Evolutionary conservation across 2,797 vertebrate species (phyloP), one percentile per base, ranked within the genome.

Genomic region (Sebastes taczanowskii): DNA sequence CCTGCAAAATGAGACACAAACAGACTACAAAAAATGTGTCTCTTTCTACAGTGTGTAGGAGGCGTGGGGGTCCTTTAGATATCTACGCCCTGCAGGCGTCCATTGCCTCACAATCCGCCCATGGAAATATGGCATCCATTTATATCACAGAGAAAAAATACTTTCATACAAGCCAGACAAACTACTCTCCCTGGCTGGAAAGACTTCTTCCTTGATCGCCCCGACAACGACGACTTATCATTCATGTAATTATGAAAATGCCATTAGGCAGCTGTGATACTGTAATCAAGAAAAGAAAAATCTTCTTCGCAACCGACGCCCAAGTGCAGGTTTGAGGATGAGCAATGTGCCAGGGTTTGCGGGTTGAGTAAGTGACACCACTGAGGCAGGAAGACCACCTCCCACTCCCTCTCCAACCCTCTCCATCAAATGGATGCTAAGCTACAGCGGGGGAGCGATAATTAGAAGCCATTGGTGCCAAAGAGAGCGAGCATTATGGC

Each of bases 211-310:
- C 73, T 66, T 71, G 52, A 84, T 81, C 69, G 87, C 83, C 58
- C 55, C 49, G 70, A 89, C 82, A 75, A 81, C 71, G 60, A 71
- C 86, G 87, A 89, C 74, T 87, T 77, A 82, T 82, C 83, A 90
- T 61, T 86, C 49, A 74, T 53, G 74, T 83, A 78, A 91, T 87
- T 89, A 82, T 69, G 72, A 81, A 86, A 85, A 82, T 9, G 27
- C 79, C 84, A 92, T 91, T 87, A 88, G 88, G 86, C 89, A 90
- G 91, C 89, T 89, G 88, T 75, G 82, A 88, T 77, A 69, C 81
- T 55, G 79, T 85, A 67, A 91, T 93, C 86, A 90, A 46, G 66
- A 1, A 0, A 11, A 38, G 62, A 32, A 56, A 46, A 22, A 82
- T 56, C 35, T 7, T 78, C 61, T 67, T 72, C 20, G 30, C 46